phyloP scores from a whole-genome alignment of 2,113 vertebrate genomes.

The Microtus richardsoni region DNA sequence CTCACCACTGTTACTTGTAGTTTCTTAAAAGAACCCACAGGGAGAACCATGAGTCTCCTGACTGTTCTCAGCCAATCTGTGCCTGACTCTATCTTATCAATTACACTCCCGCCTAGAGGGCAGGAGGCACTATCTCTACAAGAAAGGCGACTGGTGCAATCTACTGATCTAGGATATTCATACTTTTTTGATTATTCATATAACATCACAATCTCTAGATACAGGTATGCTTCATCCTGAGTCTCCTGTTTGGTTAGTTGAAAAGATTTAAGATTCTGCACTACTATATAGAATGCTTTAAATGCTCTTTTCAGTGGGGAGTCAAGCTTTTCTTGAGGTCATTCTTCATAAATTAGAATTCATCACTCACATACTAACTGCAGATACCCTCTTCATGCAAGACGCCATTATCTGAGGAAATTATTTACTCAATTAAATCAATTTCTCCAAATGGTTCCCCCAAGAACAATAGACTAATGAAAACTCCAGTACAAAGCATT shows the following conservation, averaged over 20 bases:
- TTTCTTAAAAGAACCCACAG: not conserved
- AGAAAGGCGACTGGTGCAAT: not conserved
- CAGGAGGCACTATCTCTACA: no score
- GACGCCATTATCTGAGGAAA: not conserved
- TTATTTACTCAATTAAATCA: not conserved
- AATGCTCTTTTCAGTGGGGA: not conserved
- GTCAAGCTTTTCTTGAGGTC: not conserved
- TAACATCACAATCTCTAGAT: not conserved
- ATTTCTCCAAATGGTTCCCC: not conserved
- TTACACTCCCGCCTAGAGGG: not conserved
- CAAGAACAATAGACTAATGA: not conserved
- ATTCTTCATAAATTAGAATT: not conserved
- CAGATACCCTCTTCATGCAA: not conserved
- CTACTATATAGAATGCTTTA: not conserved
- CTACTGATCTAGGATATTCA: no score
- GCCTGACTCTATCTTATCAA: not conserved
- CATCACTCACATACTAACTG: not conserved
- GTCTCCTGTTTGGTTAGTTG: not conserved
- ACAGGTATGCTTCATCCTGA: not conserved
- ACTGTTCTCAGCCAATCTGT: not conserved
- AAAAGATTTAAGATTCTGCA: not conserved
- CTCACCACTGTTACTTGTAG: not conserved
- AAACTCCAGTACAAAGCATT: not conserved
- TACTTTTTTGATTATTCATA: not conserved
- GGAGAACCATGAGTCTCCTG: not conserved